phyloP scores from a whole-genome alignment of 2,888 invertebrate species.

The Rutpela maculata region DNA sequence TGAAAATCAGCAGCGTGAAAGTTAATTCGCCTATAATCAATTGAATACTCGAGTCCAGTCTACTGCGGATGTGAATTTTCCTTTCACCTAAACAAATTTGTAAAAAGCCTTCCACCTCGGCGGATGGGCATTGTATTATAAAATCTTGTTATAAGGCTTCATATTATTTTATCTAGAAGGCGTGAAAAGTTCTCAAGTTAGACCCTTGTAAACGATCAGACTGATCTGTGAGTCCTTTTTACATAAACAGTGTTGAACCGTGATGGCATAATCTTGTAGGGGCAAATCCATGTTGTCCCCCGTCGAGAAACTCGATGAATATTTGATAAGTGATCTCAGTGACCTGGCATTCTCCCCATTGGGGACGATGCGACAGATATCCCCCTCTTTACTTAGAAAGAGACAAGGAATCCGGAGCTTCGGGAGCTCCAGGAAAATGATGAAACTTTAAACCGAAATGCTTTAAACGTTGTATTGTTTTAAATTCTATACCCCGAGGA shows the following conservation, averaged over 20 bases:
- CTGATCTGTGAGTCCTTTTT: constrained; percentile 52
- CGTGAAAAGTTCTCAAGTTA: constrained; percentile 42
- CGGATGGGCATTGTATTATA: constrained; percentile 26
- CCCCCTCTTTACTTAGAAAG: constrained; percentile 4
- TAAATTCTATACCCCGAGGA: constrained; percentile 11
- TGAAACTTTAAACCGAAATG: constrained; percentile 3
- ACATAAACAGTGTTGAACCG: constrained; percentile 56
- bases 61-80: constrained; percentile 22
- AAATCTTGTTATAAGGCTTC: constrained; percentile 25
- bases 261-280: constrained; percentile 62
- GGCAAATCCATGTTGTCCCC: constrained; percentile 56
- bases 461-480: constrained; percentile 22
- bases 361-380: constrained; percentile 29
- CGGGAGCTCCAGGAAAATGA: not conserved
- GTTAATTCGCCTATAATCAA: constrained; percentile 7
- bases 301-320: constrained; percentile 59
- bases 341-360: constrained; percentile 51
- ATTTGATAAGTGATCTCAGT: constrained; percentile 61
- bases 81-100: constrained; percentile 24
- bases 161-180: constrained; percentile 42
- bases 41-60: not conserved
- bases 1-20: not conserved
- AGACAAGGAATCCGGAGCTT: constrained; percentile 8
- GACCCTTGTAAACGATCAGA: constrained; percentile 48
- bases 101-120: constrained; percentile 22